phyloP scores from a whole-genome alignment of 1,140 invertebrate genomes.

The Apis florea region DNA sequence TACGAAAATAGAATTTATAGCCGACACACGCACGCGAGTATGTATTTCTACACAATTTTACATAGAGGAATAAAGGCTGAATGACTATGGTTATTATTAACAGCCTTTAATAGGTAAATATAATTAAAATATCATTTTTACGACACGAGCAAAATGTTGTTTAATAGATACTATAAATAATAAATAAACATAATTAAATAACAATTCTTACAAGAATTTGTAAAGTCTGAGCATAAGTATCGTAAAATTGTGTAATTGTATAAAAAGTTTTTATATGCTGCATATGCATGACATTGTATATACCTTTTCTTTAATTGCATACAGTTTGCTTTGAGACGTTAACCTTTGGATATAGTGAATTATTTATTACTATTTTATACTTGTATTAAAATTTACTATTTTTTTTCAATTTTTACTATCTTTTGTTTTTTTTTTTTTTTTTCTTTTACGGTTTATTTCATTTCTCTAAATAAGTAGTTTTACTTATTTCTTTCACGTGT shows the following conservation, averaged over 20 bases:
- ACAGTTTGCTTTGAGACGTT: too few relatives aligned
- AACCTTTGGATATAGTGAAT: neutral
- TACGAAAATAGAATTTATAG: neutral
- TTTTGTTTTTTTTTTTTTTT: too few relatives aligned
- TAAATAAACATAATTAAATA: neutral
- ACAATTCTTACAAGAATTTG: neutral
- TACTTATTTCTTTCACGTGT: neutral
- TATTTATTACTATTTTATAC: neutral
- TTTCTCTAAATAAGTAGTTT: neutral
- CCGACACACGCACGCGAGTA: too few relatives aligned
- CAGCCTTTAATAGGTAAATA: neutral
- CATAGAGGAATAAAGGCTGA: neutral
- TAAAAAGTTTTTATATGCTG: too few relatives aligned
- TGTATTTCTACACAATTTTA: neutral
- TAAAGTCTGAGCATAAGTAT: neutral
- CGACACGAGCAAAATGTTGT: neutral
- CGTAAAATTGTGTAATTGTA: too few relatives aligned
- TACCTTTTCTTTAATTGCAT: neutral
- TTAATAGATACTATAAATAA: neutral
- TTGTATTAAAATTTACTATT: neutral
- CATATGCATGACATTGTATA: neutral
- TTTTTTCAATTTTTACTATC: neutral
- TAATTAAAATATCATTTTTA: neutral
- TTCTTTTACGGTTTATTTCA: neutral
- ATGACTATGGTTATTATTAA: neutral